Evolutionary conservation across 2,113 vertebrate species (phyloP), one percentile per base, ranked within the genome.

Genomic region (Phyllostomus hastatus): DNA sequence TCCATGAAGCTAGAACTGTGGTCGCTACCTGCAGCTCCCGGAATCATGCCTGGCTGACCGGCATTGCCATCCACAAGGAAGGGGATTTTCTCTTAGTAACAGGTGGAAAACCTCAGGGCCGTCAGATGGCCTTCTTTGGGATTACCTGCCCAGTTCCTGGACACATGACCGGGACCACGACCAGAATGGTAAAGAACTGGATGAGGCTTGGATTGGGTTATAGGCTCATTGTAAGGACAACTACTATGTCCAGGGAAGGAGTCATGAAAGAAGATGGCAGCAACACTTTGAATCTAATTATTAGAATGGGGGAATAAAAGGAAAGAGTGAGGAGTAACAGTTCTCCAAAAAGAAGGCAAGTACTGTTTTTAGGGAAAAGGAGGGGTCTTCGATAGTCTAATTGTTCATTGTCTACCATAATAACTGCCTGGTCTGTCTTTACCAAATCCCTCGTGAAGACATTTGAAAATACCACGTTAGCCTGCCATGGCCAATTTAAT

Each of bases 401-500:
- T 91, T 43, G 46, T 84, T 88, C 38, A 52, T 85, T 87, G 54
- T 57, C 66, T 12, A 50, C 67, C 78, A 73, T 3, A 52, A 54
- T 95, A 93, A 96, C 57, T 76, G 85, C 43, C 52, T 96, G 17
- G 43, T 79, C 35, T 92, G 78, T 95, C 91, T 96, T 96, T 91
- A 96, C 61, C 96, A 96, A 97, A 83, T 87, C 81, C 64, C 69
- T 88, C 50, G 78, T 91, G 83, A 91, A 89, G 89, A 87, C 96
- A 96, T 96, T 96, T 94, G 95, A 97, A 95, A 97, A 96, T 80
- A 66, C 78, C 82, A 84, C 6, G 10, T 96, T 78, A 96, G 93
- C 69, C 43, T 96, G 93, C 97, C 97, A 97, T 96, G 93, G 95
- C 95, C 91, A 97, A 97, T 98, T 97, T 97, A 97, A 98, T 98